A percentile compares a stretch with the other conserved stretches of the same genome.
phyloP scores from a whole-genome alignment of 2,797 vertebrate species.

The Nyctalus aviator region DNA sequence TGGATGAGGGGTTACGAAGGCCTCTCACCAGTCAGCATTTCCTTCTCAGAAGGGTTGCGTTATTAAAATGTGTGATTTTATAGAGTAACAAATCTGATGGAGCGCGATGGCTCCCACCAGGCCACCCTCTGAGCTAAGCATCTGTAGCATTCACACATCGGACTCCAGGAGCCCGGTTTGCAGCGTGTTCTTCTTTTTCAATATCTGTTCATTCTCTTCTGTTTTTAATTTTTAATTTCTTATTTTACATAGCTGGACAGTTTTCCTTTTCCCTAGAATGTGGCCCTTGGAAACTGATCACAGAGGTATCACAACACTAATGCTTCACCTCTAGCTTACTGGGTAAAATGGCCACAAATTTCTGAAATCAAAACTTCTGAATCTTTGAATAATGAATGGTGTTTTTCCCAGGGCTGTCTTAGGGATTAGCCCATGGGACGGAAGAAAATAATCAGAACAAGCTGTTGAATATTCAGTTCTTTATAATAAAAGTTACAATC shows the following conservation, averaged over 20 bases:
- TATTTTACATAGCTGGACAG: not conserved
- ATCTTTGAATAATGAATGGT: not conserved
- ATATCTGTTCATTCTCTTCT: not conserved
- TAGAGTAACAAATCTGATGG: not conserved
- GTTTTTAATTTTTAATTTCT: not conserved
- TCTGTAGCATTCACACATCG: not conserved
- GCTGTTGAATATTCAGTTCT: not conserved
- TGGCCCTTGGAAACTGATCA: not conserved
- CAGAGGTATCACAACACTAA: not conserved
- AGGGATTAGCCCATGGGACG: not conserved
- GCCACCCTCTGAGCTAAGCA: not conserved
- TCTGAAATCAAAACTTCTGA: conserved; percentile 39
- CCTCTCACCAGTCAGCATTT: not conserved
- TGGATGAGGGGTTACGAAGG: not conserved
- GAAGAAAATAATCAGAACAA: conserved; percentile 19
- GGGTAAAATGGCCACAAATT: not conserved
- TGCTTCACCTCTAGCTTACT: not conserved
- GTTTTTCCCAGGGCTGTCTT: not conserved
- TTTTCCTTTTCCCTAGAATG: not conserved
- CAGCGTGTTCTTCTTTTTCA: not conserved
- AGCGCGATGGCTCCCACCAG: not conserved
- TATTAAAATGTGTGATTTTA: not conserved
- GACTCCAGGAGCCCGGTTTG: not conserved
- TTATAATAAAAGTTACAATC: not conserved
- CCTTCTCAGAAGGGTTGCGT: not conserved